phyloP scores from a whole-genome alignment of 2,113 vertebrate genomes.

The Gila orcuttii region DNA sequence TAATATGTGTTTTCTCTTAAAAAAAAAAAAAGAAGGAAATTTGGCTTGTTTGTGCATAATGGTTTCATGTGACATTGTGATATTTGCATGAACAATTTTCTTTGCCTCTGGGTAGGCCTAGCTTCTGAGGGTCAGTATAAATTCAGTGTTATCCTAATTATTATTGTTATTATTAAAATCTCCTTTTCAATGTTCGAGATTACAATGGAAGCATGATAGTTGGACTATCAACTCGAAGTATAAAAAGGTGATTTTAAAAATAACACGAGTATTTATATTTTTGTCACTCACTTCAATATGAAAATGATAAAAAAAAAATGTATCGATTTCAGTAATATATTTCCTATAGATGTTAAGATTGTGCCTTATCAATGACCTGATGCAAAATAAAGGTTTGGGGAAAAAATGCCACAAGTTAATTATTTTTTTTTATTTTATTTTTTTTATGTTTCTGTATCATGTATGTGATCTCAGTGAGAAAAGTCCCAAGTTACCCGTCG shows the following conservation, averaged over 20 bases:
- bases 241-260: slow-evolving; percentile 60
- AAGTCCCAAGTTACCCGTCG: neutral
- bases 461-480: neutral
- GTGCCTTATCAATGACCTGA: slow-evolving; percentile 65
- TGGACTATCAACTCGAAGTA: slow-evolving; percentile 53
- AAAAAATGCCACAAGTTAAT: slow-evolving; percentile 31
- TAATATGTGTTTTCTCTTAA: neutral
- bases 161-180: slow-evolving; percentile 42
- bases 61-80: slow-evolving; percentile 16
- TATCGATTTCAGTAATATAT: slow-evolving; percentile 66
- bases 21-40: neutral
- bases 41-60: neutral
- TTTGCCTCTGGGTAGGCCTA: slow-evolving; percentile 40
- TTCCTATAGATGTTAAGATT: slow-evolving; percentile 61
- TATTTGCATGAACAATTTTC: slow-evolving; percentile 31
- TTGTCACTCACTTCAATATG: slow-evolving; percentile 57
- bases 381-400: slow-evolving; percentile 61
- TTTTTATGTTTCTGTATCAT: neutral
- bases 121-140: slow-evolving; percentile 44
- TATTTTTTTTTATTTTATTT: neutral
- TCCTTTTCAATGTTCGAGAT: slow-evolving; percentile 57
- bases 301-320: slow-evolving; percentile 43
- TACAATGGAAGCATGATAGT: slow-evolving; percentile 39
- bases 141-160: slow-evolving; percentile 36
- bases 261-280: slow-evolving; percentile 63